Conservation (phyloP, 2,888 invertebrate genomes). For the Sacculina carcini region DNA sequence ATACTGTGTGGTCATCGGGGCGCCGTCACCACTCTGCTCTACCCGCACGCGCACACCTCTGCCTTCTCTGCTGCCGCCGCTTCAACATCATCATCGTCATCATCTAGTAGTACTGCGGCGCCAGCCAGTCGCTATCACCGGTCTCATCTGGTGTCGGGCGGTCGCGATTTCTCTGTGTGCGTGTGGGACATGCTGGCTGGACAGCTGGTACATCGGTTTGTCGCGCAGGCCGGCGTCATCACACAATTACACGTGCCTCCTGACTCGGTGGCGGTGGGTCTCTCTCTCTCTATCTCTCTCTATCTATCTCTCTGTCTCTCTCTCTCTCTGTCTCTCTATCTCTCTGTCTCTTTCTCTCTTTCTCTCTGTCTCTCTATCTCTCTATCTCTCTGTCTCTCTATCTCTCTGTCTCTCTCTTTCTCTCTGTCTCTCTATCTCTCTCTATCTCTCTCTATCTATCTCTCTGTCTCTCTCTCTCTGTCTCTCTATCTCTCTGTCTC, state of each 20-base stretch:
- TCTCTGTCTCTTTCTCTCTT: too few species aligned
- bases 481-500: too few species aligned
- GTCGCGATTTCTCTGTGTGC: slow-evolving; percentile 90
- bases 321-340: too few species aligned
- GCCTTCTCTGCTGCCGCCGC: slow-evolving; percentile 14
- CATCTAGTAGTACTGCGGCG: not conserved
- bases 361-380: too few species aligned
- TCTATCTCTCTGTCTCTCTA: too few species aligned
- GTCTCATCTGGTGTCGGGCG: slow-evolving; percentile 72
- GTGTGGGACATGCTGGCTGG: slow-evolving; percentile 86
- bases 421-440: too few species aligned
- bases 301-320: not conserved
- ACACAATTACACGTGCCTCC: slow-evolving; percentile 83
- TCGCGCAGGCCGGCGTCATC: slow-evolving; percentile 93
- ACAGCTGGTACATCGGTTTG: slow-evolving; percentile 67
- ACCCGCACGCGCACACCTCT: slow-evolving; percentile 57
- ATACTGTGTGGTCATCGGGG: slow-evolving; percentile 69
- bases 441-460: too few species aligned
- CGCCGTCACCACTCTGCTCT: slow-evolving; percentile 74
- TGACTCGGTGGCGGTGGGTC: slow-evolving; percentile 29
- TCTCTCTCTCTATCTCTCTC: not conserved
- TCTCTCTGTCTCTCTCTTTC: too few species aligned
- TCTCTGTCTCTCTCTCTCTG: too few species aligned
- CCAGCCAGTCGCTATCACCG: slow-evolving; percentile 44
- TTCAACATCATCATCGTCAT: too few species aligned